phyloP scores from a whole-genome alignment of 2,888 invertebrate genomes.

The Nysson spinosus region DNA sequence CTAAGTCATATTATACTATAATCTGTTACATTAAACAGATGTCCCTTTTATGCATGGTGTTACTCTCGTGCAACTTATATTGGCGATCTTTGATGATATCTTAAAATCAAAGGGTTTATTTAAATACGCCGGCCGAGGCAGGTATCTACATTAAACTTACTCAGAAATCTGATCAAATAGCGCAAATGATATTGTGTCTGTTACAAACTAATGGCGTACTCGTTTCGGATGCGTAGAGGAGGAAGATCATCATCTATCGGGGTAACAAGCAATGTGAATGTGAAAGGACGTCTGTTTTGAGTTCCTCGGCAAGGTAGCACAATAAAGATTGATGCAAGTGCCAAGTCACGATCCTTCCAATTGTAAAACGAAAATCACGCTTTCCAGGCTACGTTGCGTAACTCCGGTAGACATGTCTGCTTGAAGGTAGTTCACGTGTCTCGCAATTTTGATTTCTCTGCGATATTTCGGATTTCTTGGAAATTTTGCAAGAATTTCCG shows the following conservation, averaged over 20 bases:
- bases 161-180: no score
- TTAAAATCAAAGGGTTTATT: no score
- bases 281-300: conserved; percentile 22
- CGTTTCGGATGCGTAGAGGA: no score
- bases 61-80: no score
- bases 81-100: no score
- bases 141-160: no score
- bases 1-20: no score
- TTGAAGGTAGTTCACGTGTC: not conserved
- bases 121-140: no score
- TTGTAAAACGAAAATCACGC: conserved; percentile 26
- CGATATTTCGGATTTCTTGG: conserved; percentile 10
- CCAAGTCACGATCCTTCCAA: conserved; percentile 40
- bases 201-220: conserved; percentile 24
- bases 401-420: conserved; percentile 32
- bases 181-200: conserved; percentile 7
- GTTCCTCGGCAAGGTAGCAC: conserved; percentile 12
- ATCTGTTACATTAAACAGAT: no score
- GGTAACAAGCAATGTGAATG: conserved; percentile 21
- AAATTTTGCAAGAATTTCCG: conserved; percentile 34
- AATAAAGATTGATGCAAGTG: conserved; percentile 44
- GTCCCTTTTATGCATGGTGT: no score
- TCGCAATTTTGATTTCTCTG: conserved; percentile 24
- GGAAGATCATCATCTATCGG: conserved; percentile 20
- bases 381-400: conserved; percentile 23